Base-by-base conservation (phyloP, 2,113 vertebrate species). In the Mastomys natalensis region DNA sequence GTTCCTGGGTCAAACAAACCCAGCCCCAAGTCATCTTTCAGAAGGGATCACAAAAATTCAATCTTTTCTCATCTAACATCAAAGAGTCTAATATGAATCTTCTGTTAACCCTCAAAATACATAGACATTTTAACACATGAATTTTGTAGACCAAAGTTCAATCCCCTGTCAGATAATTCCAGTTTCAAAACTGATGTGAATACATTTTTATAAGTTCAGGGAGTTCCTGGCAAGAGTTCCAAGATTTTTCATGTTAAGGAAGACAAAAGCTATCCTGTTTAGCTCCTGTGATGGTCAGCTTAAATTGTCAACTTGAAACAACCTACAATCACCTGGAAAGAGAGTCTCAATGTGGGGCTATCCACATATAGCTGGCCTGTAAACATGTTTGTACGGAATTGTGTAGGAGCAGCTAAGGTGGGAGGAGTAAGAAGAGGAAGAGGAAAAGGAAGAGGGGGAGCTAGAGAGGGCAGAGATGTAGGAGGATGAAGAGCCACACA, bases 91-190 rank as follows among this genome's bases (percentile, higher is more conserved):
- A 90, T 21, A 89, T 73, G 73, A 45, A 77, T n/a, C 19, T 34
- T 55, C 74, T 70, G 12, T 76, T 89, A 96, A 94, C 72, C 31
- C 76, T 96, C 51, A 90, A 76, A 95, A 34, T 88, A 89, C 48
- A 94, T 43, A 81, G 58, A 90, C 73, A 92, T 95, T 93, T 90
- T 92, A 85, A 24, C 64, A n/a, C 45, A 90, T 76, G 29, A 92
- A 60, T 68, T 58, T 64, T 72, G 34, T 40, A 29, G 76, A 53
- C 55, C 80, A 91, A 89, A 80, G 29, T 81, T 93, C 64, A 90
- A 89, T 74, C 37, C 7, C 19, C 40, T 77, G 22, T 76, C 82
- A 82, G 86, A 80, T 77, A 77, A 96, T n/a, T 88, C 48, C 53
- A 95, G 89, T 87, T 96, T 76, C 53, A 92, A 72, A 97, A 91